phyloP scores from a whole-genome alignment of 2,797 vertebrate genomes.

The Prionace glauca region DNA sequence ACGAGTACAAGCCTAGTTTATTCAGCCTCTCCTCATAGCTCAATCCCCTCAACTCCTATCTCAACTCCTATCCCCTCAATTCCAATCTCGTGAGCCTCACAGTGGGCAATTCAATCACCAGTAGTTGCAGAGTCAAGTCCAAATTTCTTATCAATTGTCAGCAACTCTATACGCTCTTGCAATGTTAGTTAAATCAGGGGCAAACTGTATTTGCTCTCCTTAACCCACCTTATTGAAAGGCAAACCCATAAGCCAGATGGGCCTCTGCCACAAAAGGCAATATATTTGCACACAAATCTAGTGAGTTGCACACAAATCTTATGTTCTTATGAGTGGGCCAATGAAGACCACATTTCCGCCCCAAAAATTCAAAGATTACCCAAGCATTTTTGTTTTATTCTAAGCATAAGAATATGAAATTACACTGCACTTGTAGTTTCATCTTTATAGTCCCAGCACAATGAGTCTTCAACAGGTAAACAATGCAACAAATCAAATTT shows the following conservation, averaged over 20 bases:
- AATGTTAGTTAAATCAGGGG: neutral
- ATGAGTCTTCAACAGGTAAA: neutral
- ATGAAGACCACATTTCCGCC: neutral
- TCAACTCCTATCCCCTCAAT: too few relatives aligned
- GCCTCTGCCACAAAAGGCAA: neutral
- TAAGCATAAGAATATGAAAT: neutral
- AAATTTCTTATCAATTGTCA: neutral
- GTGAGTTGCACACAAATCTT: too few relatives aligned
- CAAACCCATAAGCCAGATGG: neutral
- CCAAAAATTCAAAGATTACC: neutral
- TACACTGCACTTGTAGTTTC: neutral
- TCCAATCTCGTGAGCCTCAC: too few relatives aligned
- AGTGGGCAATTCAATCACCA: neutral
- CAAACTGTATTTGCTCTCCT: neutral
- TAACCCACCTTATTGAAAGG: neutral
- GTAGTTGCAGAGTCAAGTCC: neutral
- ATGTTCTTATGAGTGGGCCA: too few relatives aligned
- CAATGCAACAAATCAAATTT: neutral
- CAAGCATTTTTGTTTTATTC: neutral
- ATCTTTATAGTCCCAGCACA: neutral
- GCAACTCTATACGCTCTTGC: neutral
- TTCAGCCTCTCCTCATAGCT: too few relatives aligned
- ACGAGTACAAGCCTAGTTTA: too few relatives aligned
- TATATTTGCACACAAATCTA: neutral
- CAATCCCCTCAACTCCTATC: too few relatives aligned